These are phyloP conservation scores for Aleiodes sp. DNA, from an alignment of 1,140 invertebrate genomes.

Conservation along the genomic window DNA sequence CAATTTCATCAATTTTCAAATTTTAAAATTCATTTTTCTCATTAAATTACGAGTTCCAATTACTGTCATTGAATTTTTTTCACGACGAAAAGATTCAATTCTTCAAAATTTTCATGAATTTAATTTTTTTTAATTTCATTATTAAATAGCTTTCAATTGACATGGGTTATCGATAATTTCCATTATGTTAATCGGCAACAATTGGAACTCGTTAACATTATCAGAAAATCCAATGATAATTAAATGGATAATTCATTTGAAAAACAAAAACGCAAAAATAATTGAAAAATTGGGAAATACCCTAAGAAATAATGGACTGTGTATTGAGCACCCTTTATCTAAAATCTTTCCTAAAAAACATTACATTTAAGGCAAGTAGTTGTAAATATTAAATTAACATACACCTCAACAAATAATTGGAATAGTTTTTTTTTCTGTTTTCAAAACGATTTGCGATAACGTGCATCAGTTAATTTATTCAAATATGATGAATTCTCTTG, in stretches of 20 bases:
- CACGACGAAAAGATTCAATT: too few relatives aligned
- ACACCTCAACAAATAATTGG: neutral
- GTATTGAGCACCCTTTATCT: conserved; percentile 53
- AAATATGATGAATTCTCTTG: neutral
- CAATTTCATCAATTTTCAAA: too few relatives aligned
- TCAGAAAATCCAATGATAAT: too few relatives aligned
- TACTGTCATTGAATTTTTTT: too few relatives aligned
- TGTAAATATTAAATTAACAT: conserved; percentile 24
- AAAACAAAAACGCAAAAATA: conserved; percentile 15
- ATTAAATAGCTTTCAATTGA: too few relatives aligned
- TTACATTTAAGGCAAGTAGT: conserved; percentile 45
- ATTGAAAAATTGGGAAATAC: conserved; percentile 12
- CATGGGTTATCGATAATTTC: too few relatives aligned
- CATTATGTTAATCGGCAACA: too few relatives aligned
- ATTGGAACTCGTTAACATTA: too few relatives aligned
- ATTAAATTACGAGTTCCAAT: too few relatives aligned
- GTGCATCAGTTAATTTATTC: neutral
- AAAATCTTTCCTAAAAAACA: conserved; percentile 41
- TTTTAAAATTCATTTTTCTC: too few relatives aligned
- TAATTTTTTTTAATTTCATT: too few relatives aligned
- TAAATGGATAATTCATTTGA: neutral
- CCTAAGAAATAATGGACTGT: conserved; percentile 45
- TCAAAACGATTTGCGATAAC: conserved; percentile 17
- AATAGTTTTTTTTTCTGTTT: neutral
- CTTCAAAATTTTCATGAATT: too few relatives aligned